These are phyloP conservation scores for Penelope pileata DNA, from an alignment of 2,113 vertebrate genomes.

Conservation along the genomic window DNA sequence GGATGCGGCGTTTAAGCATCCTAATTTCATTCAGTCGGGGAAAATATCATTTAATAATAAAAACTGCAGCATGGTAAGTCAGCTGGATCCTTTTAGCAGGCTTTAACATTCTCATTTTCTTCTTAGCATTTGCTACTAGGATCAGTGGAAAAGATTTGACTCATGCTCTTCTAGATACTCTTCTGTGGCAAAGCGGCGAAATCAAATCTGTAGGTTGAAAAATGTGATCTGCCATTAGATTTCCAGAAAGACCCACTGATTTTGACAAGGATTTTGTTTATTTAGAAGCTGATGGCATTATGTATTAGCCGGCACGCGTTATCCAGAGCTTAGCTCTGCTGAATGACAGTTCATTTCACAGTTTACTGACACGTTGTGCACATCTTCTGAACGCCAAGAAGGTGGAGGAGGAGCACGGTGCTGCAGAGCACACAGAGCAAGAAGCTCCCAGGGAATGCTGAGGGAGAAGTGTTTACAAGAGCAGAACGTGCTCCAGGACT, in stretches of 20 bases:
- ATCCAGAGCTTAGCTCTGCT: neutral
- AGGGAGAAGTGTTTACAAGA: neutral
- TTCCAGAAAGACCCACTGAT: neutral
- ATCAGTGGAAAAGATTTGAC: neutral
- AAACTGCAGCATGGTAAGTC: neutral
- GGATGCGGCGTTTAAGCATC: neutral
- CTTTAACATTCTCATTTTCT: neutral
- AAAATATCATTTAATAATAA: constrained; percentile 15
- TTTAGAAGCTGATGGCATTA: neutral
- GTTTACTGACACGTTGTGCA: neutral
- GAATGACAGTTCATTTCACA: constrained; percentile 23
- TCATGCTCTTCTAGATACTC: neutral
- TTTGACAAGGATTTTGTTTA: neutral
- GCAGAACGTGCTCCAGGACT: neutral
- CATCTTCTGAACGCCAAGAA: neutral
- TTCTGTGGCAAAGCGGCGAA: neutral
- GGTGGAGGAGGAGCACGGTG: neutral
- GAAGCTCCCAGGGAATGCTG: rapidly evolving
- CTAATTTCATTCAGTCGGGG: constrained; percentile 18
- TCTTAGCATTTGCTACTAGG: neutral
- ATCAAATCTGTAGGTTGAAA: neutral
- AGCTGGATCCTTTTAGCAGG: neutral
- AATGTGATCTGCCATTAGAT: neutral
- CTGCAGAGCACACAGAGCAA: neutral
- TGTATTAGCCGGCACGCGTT: neutral